Evolutionary conservation across 2,797 vertebrate species (phyloP), one percentile per base, ranked within the genome.

Genomic region (Cryptoprocta ferox): DNA sequence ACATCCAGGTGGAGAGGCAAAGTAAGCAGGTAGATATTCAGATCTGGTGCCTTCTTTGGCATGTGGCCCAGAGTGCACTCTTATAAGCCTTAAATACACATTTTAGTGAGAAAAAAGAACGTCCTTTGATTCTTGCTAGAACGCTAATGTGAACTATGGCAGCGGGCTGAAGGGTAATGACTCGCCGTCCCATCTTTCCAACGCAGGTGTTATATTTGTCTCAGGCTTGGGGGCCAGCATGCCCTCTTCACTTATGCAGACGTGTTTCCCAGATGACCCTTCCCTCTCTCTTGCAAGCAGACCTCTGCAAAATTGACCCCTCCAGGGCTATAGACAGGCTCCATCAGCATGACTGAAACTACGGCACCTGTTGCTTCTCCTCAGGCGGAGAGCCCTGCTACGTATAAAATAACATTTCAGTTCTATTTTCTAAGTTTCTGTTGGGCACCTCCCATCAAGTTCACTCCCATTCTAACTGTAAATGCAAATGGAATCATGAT

Each of bases 291-390:
- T 8, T 39, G 28, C 32, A 8, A 13, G 50, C 11, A 13, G 9
- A 13, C 48, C 53, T 50, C 65, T 11, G 18, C 3, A 76, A 9
- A 39, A 8, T 32, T 21, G 24, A 24, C 18, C 21, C 32, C 28
- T 82, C 68, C 24, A 0, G 0, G 35, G 37, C 28, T 66, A 0
- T 26, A 48, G 35, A 65, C 13, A 53, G 50, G 3, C 13, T 59
- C 28, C 10, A 0, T 0, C 12, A 1, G 7, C 9, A 0, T 16
- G 1, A 13, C 1, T 0, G 32, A 37, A 68, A 16, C 48, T 28
- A 26, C 6, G 24, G 21, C 45, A 59, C 45, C 3, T 0, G 0
- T 30, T 4, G 0, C 0, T 5, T 30, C 9, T 15, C 21, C 50
- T 48, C 32, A n/a, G 45, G 18, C 28, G 2, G 18, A 65, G 80